phyloP scores from a whole-genome alignment of 2,888 invertebrate species.

The Gymnoscelis rufifasciata region DNA sequence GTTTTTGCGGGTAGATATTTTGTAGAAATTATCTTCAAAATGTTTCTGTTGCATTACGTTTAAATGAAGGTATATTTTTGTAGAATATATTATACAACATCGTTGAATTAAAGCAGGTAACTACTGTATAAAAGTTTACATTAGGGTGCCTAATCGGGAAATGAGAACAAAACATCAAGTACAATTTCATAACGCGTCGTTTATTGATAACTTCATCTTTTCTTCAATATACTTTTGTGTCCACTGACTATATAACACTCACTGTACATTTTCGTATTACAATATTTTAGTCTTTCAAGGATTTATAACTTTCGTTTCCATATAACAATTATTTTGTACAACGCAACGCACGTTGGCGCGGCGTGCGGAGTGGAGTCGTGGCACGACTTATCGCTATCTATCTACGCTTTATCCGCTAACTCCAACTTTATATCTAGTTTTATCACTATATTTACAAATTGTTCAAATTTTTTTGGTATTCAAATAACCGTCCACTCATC shows the following conservation, averaged over 20 bases:
- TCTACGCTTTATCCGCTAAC: slow-evolving; percentile 65
- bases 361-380: slow-evolving; percentile 71
- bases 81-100: too few relatives aligned
- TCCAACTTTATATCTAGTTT: slow-evolving; percentile 62
- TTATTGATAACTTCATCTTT: slow-evolving; percentile 77
- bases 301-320: slow-evolving; percentile 71
- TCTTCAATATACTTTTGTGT: slow-evolving; percentile 78
- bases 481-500: slow-evolving; percentile 72
- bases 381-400: slow-evolving; percentile 73
- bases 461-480: slow-evolving; percentile 79
- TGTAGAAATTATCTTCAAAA: too few relatives aligned
- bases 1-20: too few relatives aligned
- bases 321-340: slow-evolving; percentile 79
- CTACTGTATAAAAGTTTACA: neutral
- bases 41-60: too few relatives aligned
- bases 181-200: slow-evolving; percentile 73
- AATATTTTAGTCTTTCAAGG: slow-evolving; percentile 76
- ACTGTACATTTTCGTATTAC: slow-evolving; percentile 79
- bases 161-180: slow-evolving; percentile 67
- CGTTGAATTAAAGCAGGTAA: too few relatives aligned
- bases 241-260: slow-evolving; percentile 80
- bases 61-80: too few relatives aligned
- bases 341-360: too few relatives aligned
- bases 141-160: slow-evolving; percentile 33
- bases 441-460: slow-evolving; percentile 77